phyloP scores from a whole-genome alignment of 1,140 invertebrate species.

The Coboldia fuscipes region DNA sequence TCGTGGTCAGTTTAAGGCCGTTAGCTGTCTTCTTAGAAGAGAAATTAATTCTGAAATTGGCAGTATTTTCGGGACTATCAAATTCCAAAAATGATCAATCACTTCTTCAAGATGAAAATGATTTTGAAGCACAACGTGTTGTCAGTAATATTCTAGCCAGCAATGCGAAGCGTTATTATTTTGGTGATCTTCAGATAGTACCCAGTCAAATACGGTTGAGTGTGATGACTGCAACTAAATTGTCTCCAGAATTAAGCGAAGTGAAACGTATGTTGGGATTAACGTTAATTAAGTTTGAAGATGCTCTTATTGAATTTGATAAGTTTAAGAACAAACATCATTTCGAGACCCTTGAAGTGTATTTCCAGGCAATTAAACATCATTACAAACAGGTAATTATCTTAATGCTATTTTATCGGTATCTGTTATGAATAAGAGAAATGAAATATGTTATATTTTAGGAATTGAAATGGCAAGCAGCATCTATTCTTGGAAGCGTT shows the following conservation, averaged over 20 bases:
- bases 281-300: slow-evolving; percentile 87
- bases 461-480: slow-evolving; percentile 88
- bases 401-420: too few relatives aligned
- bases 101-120: slow-evolving; percentile 38
- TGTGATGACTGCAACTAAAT: slow-evolving; percentile 62
- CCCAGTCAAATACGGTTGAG: slow-evolving; percentile 57
- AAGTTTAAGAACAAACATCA: slow-evolving; percentile 65
- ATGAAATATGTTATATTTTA: slow-evolving; percentile 17
- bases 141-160: slow-evolving; percentile 59
- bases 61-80: slow-evolving; percentile 39
- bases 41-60: slow-evolving; percentile 59
- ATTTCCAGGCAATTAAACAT: slow-evolving; percentile 14
- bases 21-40: slow-evolving; percentile 74
- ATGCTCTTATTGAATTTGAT: slow-evolving; percentile 80
- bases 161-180: slow-evolving; percentile 72
- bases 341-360: slow-evolving; percentile 53
- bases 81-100: slow-evolving; percentile 16
- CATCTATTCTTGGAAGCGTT: slow-evolving; percentile 83
- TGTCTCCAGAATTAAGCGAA: slow-evolving; percentile 46
- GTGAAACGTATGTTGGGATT: slow-evolving; percentile 75
- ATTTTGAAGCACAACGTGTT: slow-evolving; percentile 50
- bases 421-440: neutral
- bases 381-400: slow-evolving; percentile 13
- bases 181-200: slow-evolving; percentile 62
- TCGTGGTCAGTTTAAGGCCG: slow-evolving; percentile 63